These are phyloP conservation scores for Ivindomyrus marchei DNA, from an alignment of 2,113 vertebrate genomes.

Conservation along the genomic window DNA sequence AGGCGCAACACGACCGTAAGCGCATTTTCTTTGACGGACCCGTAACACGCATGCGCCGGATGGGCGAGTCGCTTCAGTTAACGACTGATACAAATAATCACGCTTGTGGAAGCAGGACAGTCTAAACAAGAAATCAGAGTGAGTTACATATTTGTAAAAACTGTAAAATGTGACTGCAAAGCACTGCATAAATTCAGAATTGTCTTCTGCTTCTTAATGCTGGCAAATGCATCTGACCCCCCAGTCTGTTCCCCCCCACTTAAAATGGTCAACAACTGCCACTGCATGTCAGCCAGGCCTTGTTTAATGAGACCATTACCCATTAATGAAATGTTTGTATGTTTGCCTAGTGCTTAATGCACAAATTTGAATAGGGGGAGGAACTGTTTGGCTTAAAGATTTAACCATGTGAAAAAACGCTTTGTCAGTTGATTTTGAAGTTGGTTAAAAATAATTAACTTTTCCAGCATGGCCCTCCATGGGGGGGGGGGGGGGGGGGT, in stretches of 20 bases:
- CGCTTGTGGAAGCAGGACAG: too few relatives aligned
- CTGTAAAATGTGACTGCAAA: background rate
- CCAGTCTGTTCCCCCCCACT: background rate
- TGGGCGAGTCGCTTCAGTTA: too few relatives aligned
- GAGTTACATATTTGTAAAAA: background rate
- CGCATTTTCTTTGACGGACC: too few relatives aligned
- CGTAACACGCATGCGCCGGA: too few relatives aligned
- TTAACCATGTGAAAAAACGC: conserved; percentile 7
- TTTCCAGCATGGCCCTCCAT: conserved; percentile 22
- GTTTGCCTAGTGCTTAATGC: too few relatives aligned
- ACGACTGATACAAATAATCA: too few relatives aligned
- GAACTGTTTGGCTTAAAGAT: background rate
- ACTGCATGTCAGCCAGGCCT: background rate
- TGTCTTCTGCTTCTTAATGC: background rate
- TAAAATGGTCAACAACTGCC: background rate
- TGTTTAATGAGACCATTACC: background rate
- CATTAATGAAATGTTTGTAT: background rate
- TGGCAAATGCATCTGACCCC: background rate
- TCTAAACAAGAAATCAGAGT: background rate
- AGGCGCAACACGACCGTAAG: too few relatives aligned
- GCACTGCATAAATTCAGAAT: background rate
- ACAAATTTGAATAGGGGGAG: background rate
- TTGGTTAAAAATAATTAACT: conserved; percentile 31
- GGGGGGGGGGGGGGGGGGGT: conserved; percentile 19
- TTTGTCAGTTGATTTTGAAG: background rate